These are phyloP conservation scores for Zosterops pallidus DNA, from an alignment of 2,113 vertebrate genomes.

Conservation along the genomic window DNA sequence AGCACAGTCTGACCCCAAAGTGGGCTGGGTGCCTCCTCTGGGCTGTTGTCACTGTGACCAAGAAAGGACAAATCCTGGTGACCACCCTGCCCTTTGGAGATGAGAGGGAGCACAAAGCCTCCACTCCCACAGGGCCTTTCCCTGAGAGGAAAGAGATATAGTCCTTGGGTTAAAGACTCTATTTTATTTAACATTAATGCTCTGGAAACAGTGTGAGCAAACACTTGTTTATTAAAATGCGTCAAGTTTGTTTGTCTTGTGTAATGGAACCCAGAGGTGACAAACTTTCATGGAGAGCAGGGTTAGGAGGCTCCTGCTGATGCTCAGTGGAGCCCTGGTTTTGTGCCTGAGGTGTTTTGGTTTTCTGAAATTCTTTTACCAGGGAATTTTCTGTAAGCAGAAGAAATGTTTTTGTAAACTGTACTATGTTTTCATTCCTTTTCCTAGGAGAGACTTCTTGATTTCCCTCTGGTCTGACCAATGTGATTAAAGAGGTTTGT, in stretches of 20 bases:
- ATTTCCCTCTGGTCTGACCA: no score
- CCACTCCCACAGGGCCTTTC: not conserved
- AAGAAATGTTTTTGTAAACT: no score
- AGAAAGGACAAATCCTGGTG: not conserved
- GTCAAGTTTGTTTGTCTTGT: rapidly evolving
- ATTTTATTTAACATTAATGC: not conserved
- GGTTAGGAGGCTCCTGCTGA: not conserved
- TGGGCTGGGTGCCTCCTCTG: not conserved
- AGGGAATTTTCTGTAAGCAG: no score
- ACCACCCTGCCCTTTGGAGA: not conserved
- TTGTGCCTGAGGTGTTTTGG: no score
- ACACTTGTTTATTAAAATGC: not conserved
- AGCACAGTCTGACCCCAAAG: rapidly evolving
- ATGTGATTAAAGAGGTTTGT: no score
- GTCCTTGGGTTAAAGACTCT: not conserved
- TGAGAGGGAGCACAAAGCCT: rapidly evolving
- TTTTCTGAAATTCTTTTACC: no score
- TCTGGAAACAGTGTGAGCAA: not conserved
- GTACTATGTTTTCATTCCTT: no score
- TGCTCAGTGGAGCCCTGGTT: not conserved
- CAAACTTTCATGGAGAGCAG: not conserved
- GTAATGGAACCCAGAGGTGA: not conserved
- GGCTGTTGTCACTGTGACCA: not conserved
- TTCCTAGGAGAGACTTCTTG: no score
- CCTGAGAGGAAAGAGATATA: not conserved